Base-by-base conservation (phyloP, 2,113 vertebrate genomes). In the Neoarius graeffei region DNA sequence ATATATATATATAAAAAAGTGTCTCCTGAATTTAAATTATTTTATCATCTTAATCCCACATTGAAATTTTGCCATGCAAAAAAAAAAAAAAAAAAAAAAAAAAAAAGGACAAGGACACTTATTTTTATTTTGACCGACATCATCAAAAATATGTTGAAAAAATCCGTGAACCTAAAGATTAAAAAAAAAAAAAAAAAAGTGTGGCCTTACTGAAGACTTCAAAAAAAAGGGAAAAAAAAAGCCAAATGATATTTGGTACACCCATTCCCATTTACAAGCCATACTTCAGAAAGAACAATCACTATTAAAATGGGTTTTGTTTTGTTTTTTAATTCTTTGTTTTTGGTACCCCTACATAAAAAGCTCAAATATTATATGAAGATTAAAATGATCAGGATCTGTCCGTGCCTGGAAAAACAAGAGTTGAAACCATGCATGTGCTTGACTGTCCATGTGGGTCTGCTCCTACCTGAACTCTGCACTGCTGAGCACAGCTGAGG, bases 381-480 rank as follows among this genome's bases (percentile, higher is more conserved):
- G 60, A 25, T 62, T 62, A 6, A 8, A 6, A 8, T 25, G 7
- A 62, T 25, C 60, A 62, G 23, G 60, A 25, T 64, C 62, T 67
- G 10, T 42, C 42, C 4, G 42, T 42, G 42, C 42, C 42, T 42
- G 42, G 42, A 42, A 42, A 42, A 42, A 42, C 42, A 42, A 42
- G 42, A 42, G 42, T 42, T 42, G 42, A 42, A 42, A 42, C 4
- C 42, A 42, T 4, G 42, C n/a, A 7, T 5, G 4, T 67, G 27
- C 0, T 8, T 42, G 42, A 11, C 4, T 48, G 74, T 56, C 14
- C 80, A 13, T 59, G 8, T 20, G 30, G 54, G 35, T 66, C 3
- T 69, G 30, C 14, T 50, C 85, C 4, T 91, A 99, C 98, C 97
- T 97, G 95, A 97, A 98, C 84, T 97, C 97, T 62, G 95, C 95